Percentiles rank a stretch among this genome's conserved stretches.
Conservation (phyloP, 2,797 vertebrate genomes). For the Luscinia megarhynchos region DNA sequence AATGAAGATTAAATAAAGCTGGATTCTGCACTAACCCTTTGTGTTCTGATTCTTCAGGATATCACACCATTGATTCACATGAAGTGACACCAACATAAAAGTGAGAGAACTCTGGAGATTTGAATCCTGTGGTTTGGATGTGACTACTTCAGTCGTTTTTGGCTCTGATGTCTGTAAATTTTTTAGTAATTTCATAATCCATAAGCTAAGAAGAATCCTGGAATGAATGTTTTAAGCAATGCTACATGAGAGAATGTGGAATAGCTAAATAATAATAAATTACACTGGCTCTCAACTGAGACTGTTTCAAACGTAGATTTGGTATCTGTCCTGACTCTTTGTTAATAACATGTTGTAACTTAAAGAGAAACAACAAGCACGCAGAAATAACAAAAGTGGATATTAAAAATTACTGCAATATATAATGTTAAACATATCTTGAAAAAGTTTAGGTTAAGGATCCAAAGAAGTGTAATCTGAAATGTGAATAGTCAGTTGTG, state of each 20-base stretch:
- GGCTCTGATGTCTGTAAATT: neutral
- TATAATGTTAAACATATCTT: neutral
- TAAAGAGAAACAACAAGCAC: neutral
- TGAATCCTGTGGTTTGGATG: neutral
- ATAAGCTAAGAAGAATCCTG: neutral
- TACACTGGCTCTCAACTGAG: neutral
- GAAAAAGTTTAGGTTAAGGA: neutral
- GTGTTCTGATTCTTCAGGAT: slow-evolving; percentile 5
- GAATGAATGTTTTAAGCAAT: neutral
- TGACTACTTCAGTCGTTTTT: neutral
- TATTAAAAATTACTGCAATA: neutral
- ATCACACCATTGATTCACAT: neutral
- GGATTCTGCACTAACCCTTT: slow-evolving; percentile 33
- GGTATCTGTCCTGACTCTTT: neutral
- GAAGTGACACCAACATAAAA: neutral
- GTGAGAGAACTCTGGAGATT: neutral
- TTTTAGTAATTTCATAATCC: neutral
- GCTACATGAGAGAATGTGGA: neutral
- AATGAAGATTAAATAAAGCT: slow-evolving; percentile 65
- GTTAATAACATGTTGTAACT: neutral
- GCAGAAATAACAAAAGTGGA: neutral
- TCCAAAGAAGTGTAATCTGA: neutral
- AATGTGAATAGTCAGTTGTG: neutral
- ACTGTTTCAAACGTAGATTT: neutral
- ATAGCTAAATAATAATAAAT: neutral